phyloP scores from a whole-genome alignment of 1,140 invertebrate species.

The Drosophila nikananu region DNA sequence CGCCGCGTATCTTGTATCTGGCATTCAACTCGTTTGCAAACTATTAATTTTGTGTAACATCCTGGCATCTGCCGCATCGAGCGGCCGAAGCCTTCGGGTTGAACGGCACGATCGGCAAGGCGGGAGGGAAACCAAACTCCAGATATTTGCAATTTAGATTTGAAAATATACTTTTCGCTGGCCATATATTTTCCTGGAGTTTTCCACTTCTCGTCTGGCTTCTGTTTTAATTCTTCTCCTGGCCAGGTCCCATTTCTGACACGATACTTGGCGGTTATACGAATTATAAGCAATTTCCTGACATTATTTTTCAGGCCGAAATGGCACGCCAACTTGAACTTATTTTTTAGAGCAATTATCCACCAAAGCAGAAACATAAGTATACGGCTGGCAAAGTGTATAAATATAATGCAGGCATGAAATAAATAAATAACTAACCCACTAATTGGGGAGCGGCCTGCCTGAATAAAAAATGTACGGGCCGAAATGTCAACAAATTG shows the following conservation, averaged over 20 bases:
- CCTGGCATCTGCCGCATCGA: constrained; percentile 70
- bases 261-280: constrained; percentile 33
- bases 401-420: constrained; percentile 15
- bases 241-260: constrained; percentile 19
- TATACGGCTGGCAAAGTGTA: constrained; percentile 15
- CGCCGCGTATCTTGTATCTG: constrained; percentile 77
- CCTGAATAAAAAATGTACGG: constrained; percentile 14
- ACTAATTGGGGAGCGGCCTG: constrained; percentile 70
- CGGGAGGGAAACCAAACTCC: constrained; percentile 29
- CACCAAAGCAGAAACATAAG: constrained; percentile 15
- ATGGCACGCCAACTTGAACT: constrained; percentile 32
- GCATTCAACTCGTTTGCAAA: constrained; percentile 80
- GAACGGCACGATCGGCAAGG: constrained; percentile 33
- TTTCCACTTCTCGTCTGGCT: constrained; percentile 12
- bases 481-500: constrained; percentile 71
- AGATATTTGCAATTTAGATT: constrained; percentile 63
- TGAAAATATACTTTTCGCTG: constrained; percentile 39
- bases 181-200: constrained; percentile 12
- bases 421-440: constrained; percentile 55
- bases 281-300: constrained; percentile 35
- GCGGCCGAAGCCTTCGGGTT: constrained; percentile 64
- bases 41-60: constrained; percentile 81
- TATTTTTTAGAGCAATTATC: constrained; percentile 30
- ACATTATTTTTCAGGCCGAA: constrained; percentile 24
- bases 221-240: constrained; percentile 16